These are phyloP conservation scores for Spondyliosoma cantharus DNA, from an alignment of 2,797 vertebrate species.

Conservation along the genomic window DNA sequence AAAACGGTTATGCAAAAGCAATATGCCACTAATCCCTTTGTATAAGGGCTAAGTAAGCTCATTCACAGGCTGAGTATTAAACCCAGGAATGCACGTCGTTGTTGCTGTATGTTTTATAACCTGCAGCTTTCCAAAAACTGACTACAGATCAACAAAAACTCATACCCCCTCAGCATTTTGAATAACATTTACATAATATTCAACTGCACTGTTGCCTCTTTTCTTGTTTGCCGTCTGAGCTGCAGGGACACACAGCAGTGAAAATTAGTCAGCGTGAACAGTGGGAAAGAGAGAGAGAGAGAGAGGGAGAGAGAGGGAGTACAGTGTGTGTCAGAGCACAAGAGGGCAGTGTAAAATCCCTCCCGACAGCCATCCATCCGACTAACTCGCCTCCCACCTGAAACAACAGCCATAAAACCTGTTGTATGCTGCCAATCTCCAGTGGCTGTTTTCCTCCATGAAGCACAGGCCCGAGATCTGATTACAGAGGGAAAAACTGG, in stretches of 20 bases:
- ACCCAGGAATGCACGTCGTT: constrained; percentile 43
- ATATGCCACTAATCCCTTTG: constrained; percentile 66
- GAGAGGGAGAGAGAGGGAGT: constrained; percentile 48
- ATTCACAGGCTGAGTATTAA: constrained; percentile 53
- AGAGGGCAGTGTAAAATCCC: constrained; percentile 85
- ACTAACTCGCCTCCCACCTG: constrained; percentile 82
- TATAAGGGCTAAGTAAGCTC: constrained; percentile 58
- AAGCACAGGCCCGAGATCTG: constrained; percentile 77
- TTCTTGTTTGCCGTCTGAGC: constrained; percentile 53
- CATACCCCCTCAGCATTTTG: constrained; percentile 29
- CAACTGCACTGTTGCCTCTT: constrained; percentile 46
- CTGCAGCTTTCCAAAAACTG: constrained; percentile 24
- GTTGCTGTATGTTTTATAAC: constrained; percentile 40
- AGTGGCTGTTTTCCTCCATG: constrained; percentile 73
- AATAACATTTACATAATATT: constrained; percentile 59
- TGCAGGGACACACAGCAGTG: constrained; percentile 55
- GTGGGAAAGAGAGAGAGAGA: constrained; percentile 32
- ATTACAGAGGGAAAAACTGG: constrained; percentile 86
- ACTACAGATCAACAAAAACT: constrained; percentile 48
- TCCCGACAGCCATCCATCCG: constrained; percentile 69
- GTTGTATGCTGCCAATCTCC: constrained; percentile 83
- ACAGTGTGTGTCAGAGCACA: constrained; percentile 83
- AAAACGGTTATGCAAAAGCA: constrained; percentile 52
- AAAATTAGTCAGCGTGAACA: constrained; percentile 67
- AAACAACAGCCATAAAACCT: constrained; percentile 85